These are phyloP conservation scores for Scomber scombrus DNA, from an alignment of 2,113 vertebrate genomes.

Conservation along the genomic window DNA sequence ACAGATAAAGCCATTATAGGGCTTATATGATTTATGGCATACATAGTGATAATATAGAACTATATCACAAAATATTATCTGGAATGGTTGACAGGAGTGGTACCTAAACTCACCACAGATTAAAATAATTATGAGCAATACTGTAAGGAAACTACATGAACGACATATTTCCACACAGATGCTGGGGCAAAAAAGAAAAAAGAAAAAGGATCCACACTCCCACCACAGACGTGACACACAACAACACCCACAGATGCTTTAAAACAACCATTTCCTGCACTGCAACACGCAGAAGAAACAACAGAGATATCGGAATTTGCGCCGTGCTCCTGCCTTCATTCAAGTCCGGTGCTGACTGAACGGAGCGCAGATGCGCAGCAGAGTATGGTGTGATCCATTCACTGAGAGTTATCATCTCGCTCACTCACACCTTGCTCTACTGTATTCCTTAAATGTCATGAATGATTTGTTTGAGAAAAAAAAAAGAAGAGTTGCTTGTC, in stretches of 20 bases:
- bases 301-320: background rate
- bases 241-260: background rate
- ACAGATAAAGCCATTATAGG: too few relatives aligned
- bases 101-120: background rate
- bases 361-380: conserved; percentile 15
- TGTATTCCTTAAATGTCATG: background rate
- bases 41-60: too few relatives aligned
- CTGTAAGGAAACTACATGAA: background rate
- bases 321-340: conserved; percentile 29
- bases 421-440: background rate
- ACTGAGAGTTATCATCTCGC: background rate
- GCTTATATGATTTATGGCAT: too few relatives aligned
- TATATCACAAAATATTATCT: background rate
- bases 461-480: background rate
- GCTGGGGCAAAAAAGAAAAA: background rate
- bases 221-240: background rate
- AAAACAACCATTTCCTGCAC: accelerated
- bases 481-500: accelerated
- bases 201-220: too few relatives aligned
- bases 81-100: background rate
- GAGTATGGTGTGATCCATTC: conserved; percentile 33
- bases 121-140: background rate
- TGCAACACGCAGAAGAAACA: background rate
- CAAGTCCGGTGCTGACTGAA: conserved; percentile 50
- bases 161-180: background rate